These are phyloP conservation scores for Oryzias woworae DNA, from an alignment of 2,113 vertebrate genomes.

Conservation along the genomic window DNA sequence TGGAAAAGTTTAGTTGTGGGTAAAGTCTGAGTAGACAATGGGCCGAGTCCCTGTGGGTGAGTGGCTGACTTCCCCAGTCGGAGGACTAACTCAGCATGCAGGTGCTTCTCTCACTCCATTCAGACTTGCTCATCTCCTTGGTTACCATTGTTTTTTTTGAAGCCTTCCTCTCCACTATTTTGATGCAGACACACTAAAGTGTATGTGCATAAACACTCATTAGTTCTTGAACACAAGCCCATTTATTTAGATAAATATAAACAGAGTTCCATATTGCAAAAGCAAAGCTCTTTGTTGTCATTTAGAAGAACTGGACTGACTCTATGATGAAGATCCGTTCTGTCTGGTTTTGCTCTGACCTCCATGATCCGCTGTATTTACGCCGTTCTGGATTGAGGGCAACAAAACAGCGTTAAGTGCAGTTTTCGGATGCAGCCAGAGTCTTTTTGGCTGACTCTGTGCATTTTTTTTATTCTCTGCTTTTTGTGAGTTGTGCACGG, in stretches of 20 bases:
- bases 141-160: constrained; percentile 63
- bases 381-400: constrained; percentile 37
- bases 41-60: constrained; percentile 51
- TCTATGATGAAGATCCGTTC: neutral
- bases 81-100: constrained; percentile 64
- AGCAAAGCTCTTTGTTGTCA: neutral
- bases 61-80: constrained; percentile 59
- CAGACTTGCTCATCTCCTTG: constrained; percentile 50
- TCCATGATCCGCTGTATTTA: constrained; percentile 17
- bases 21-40: constrained; percentile 56
- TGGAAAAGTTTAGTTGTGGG: constrained; percentile 32
- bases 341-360: constrained; percentile 26
- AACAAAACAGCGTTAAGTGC: constrained; percentile 31
- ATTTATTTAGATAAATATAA: neutral
- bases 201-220: neutral
- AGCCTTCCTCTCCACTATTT: constrained; percentile 49
- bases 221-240: constrained; percentile 6
- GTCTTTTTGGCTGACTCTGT: constrained; percentile 27
- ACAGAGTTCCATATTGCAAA: neutral
- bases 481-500: constrained; percentile 12
- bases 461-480: constrained; percentile 9
- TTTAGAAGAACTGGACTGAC: constrained; percentile 24
- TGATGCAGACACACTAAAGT: constrained; percentile 3
- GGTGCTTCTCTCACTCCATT: constrained; percentile 60
- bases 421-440: constrained; percentile 39